Evolutionary conservation across 2,797 vertebrate species (phyloP).

Genomic region (Periparus ater): DNA sequence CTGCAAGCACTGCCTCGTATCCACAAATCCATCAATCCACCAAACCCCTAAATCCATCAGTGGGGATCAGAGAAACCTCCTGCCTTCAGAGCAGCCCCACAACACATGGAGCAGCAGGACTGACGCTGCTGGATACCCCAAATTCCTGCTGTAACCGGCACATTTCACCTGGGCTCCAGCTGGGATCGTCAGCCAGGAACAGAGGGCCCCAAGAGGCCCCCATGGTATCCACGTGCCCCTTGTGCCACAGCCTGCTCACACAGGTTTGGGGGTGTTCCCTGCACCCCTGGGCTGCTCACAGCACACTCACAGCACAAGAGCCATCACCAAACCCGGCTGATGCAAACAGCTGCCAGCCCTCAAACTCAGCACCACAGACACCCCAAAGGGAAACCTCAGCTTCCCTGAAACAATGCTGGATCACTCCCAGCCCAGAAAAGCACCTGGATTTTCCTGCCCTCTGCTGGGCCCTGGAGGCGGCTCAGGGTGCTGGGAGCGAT

Average conservation of each 20-base stretch:
- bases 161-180: background rate
- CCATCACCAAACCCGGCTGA: fast-evolving
- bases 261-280: fast-evolving
- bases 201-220: background rate
- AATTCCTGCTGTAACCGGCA: background rate
- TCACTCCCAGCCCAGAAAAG: fast-evolving
- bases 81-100: background rate
- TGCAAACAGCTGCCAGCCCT: background rate
- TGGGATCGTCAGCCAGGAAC: background rate
- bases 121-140: background rate
- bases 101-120: background rate
- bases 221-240: fast-evolving
- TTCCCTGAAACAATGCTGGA: fast-evolving
- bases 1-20: background rate
- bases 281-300: background rate
- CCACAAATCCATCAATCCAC: background rate
- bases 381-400: fast-evolving
- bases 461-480: too few relatives aligned
- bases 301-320: background rate
- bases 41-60: background rate
- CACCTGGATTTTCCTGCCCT: background rate
- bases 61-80: background rate
- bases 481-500: fast-evolving
- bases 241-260: background rate
- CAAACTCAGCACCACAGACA: background rate